Percentiles rank a stretch among this genome's conserved stretches.
These are phyloP conservation scores for Colletes latitarsis DNA, from an alignment of 1,140 invertebrate genomes.

Conservation along the genomic window DNA sequence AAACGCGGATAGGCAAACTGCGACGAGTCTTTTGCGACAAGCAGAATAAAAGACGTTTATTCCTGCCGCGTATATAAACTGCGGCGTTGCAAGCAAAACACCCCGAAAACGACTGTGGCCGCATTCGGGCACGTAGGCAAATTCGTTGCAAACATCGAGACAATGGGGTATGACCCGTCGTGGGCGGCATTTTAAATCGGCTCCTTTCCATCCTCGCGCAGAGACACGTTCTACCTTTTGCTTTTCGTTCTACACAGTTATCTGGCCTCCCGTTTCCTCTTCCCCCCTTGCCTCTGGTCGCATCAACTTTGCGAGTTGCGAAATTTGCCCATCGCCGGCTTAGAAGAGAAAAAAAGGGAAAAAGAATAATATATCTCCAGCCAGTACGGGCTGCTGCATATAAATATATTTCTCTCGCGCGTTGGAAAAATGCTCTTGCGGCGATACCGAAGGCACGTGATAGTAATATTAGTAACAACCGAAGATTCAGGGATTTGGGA, in stretches of 20 bases:
- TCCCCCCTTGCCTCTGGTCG: neutral
- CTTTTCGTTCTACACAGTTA: conserved; percentile 15
- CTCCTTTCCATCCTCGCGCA: conserved; percentile 43
- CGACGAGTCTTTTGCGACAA: conserved; percentile 15
- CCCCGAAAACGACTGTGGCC: conserved; percentile 60
- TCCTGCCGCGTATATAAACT: conserved; percentile 70
- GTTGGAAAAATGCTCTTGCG: conserved; percentile 8
- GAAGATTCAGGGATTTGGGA: conserved; percentile 13
- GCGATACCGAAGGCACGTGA: conserved; percentile 30
- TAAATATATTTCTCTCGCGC: conserved; percentile 27
- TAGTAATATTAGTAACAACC: conserved; percentile 8
- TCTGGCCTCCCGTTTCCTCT: neutral
- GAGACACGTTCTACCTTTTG: conserved; percentile 57
- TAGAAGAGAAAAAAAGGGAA: neutral
- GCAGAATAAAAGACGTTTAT: conserved; percentile 68
- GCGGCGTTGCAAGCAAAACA: conserved; percentile 49
- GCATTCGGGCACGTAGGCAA: conserved; percentile 75
- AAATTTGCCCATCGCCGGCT: conserved; percentile 30
- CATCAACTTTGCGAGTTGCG: neutral
- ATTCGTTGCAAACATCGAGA: conserved; percentile 78
- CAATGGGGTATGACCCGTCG: conserved; percentile 73
- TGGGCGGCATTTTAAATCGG: conserved; percentile 74
- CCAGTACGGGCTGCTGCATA: conserved; percentile 19
- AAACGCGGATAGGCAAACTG: neutral
- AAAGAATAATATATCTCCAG: conserved; percentile 33